Evolutionary conservation across 2,113 vertebrate species (phyloP), one percentile per base, ranked within the genome.

Genomic region (Pollachius pollachius): DNA sequence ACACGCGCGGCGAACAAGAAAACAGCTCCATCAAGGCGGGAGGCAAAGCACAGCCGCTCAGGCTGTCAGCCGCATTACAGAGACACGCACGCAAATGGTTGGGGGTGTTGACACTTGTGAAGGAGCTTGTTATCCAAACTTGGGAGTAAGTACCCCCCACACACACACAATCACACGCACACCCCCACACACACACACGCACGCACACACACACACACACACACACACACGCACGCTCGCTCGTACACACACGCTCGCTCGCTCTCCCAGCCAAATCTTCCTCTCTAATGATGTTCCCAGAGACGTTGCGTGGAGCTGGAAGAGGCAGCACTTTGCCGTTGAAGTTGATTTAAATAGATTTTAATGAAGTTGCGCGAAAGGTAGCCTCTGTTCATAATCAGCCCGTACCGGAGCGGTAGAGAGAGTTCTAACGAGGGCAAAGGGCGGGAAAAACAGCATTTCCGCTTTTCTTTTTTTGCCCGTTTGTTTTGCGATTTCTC

Each of bases 311-410:
- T 17, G 85, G 85, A 86, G 85, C 85, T 82, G 79, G 73, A 81
- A 89, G 87, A 84, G 84, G 83, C 77, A 89, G 83, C 86, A 85
- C 86, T 87, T 90, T 83, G 81, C 79, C 59, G 78, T 74, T 91
- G 90, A 92, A 92, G 90, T 92, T 93, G 92, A 93, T 93, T 91
- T 93, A 91, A 93, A 93, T 92, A 90, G 90, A 91, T 92, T 90
- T 89, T 91, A 92, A 93, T 92, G 90, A 93, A 91, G 88, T 87
- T 89, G 82, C 83, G 52, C 83, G 75, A 85, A 48, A 90, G 90
- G 91, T 91, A 88, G 83, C 79, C 87, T 81, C 82, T 88, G 81
- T 87, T 89, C 73, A 77, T 92, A 91, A 92, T 89, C 88, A 85
- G 88, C 81, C 87, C 80, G 85, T 62, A 79, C 81, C 74, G 79